A percentile compares a stretch with the other conserved stretches of the same genome.
Evolutionary conservation across 2,888 invertebrate species (phyloP).

Genomic region (Dynastes maya): DNA sequence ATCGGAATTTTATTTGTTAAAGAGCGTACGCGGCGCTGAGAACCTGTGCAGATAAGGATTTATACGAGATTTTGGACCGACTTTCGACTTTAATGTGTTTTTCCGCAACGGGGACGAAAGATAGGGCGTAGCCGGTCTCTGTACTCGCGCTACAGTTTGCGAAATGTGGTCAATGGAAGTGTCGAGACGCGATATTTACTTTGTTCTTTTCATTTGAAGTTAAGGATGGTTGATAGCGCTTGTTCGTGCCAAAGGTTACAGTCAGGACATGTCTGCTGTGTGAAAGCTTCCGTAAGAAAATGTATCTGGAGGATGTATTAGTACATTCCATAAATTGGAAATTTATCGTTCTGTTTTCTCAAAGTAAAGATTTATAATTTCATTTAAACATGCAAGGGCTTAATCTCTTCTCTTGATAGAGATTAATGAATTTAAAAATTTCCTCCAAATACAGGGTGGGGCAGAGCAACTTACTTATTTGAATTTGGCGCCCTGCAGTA

Average conservation of each 20-base stretch:
- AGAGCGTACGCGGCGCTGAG: background rate
- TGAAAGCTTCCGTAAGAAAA: constrained; percentile 1
- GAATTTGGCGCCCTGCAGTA: too few species aligned
- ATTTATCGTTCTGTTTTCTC: background rate
- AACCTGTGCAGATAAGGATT: background rate
- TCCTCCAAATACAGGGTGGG: too few species aligned
- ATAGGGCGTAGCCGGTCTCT: background rate
- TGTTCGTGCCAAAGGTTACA: constrained; percentile 9
- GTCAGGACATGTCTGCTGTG: background rate
- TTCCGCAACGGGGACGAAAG: background rate
- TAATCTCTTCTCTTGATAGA: too few species aligned
- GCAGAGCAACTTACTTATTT: too few species aligned
- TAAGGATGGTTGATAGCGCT: background rate
- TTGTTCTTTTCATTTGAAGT: constrained; percentile 2
- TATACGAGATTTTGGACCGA: background rate
- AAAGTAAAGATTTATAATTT: too few species aligned
- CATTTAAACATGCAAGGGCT: too few species aligned
- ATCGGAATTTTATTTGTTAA: constrained; percentile 37
- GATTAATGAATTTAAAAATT: too few species aligned
- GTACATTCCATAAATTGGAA: background rate
- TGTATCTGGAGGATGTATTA: background rate
- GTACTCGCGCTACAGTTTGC: background rate
- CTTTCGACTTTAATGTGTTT: background rate
- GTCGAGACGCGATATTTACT: constrained; percentile 2
- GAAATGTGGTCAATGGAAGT: constrained; percentile 6